Percentiles rank a stretch among this genome's conserved stretches.
Evolutionary conservation across 2,888 invertebrate species (phyloP).

Genomic region (Lagria hirta): DNA sequence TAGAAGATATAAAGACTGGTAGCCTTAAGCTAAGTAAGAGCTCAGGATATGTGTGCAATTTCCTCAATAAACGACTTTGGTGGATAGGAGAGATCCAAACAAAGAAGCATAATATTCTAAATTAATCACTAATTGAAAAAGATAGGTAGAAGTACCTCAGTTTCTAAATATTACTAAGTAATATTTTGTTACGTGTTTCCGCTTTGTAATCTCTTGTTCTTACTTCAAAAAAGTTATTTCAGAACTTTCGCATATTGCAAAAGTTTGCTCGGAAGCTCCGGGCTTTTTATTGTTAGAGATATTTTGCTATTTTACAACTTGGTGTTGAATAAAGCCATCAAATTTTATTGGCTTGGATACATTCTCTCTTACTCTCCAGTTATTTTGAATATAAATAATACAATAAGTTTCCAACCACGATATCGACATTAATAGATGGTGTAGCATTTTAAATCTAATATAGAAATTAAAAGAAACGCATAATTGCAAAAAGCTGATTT

Average conservation of each 20-base stretch:
- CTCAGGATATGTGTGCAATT: slow-evolving; percentile 34
- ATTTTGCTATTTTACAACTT: slow-evolving; percentile 21
- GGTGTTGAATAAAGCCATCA: slow-evolving; percentile 17
- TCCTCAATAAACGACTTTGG: slow-evolving; percentile 35
- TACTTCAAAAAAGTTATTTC: slow-evolving; percentile 17
- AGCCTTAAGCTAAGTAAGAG: slow-evolving; percentile 36
- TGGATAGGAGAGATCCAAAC: too few species aligned
- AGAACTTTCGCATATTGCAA: slow-evolving; percentile 17
- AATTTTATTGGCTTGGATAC: slow-evolving; percentile 15
- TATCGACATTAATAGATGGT: too few species aligned
- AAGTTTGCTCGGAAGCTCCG: slow-evolving; percentile 17
- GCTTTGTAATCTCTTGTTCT: slow-evolving; percentile 1
- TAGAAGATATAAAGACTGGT: slow-evolving; percentile 37
- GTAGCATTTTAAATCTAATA: too few species aligned
- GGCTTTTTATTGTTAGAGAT: slow-evolving; percentile 21
- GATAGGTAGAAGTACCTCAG: slow-evolving; percentile 10
- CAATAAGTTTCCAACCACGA: too few species aligned
- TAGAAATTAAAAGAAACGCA: too few species aligned
- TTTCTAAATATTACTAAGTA: slow-evolving; percentile 25
- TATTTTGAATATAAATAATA: too few species aligned
- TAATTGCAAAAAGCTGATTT: too few species aligned
- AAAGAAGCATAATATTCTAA: too few species aligned
- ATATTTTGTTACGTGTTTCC: slow-evolving; percentile 25
- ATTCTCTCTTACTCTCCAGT: too few species aligned
- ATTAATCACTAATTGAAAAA: slow-evolving; percentile 31